Evolutionary conservation across 2,888 invertebrate species (phyloP), one percentile per base, ranked within the genome.

Genomic region (Mactromeris polynyma): DNA sequence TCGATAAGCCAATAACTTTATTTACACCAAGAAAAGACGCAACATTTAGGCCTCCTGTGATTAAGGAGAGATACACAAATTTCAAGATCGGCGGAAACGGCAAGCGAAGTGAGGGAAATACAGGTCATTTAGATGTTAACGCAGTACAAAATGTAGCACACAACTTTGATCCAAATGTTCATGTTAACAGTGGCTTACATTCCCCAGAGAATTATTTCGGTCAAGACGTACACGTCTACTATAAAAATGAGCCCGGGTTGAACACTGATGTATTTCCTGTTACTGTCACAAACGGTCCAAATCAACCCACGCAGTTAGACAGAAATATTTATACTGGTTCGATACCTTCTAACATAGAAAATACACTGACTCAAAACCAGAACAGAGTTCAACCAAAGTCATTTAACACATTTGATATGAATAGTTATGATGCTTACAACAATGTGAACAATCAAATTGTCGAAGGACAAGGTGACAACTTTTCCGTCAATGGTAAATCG

Each of bases 11-110:
- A 17, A 21, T 87, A 7, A 81, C 82, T 7, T 78, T 87, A 21
- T 87, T 87, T 31, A 77, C 38, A 51, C 11, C 46, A 21, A 51
- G 78, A 21, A 38, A 81, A 73, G 54, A 73, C 36, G 54, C 33
- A 19, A 38, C 77, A 7, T 87, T 82, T 40, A 51, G 40, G 21
- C 40, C 86, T 1, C 86, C 81, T 11, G 78, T 51, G 19, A 58
- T 87, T 0, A 73, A 42, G 31, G 86, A 87, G 21, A 51, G 86
- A 14, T 87, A 51, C 40, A 87, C 86, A 54, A 87, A 87, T 17
- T 87, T 77, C 42, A 6, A 77, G 40, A 77, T 87, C 31, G 86
- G 86, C 7, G 33, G 31, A 4, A 42, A 64, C 3, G 33, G 58
- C 0, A 40, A 54, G n/a, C 26, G 36, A 33, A 64, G 14, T 42